Evolutionary conservation across 2,113 vertebrate genomes (phyloP).

Genomic region (Thinocorus orbignyianus): DNA sequence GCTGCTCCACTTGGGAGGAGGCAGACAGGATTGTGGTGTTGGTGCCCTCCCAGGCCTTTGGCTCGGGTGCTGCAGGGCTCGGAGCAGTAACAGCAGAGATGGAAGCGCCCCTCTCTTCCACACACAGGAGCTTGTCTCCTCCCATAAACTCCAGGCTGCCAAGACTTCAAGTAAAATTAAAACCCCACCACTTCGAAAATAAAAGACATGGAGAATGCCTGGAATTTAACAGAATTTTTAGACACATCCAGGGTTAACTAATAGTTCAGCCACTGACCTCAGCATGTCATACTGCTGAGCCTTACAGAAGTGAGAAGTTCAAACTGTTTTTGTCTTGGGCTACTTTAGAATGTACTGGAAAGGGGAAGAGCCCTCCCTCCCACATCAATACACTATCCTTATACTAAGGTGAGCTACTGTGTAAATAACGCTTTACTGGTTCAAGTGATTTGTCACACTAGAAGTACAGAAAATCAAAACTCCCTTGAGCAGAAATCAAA

Average conservation of each 20-base stretch:
- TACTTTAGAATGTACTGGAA: background rate
- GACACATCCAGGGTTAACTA: background rate
- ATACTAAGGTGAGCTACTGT: background rate
- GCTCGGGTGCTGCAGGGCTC: background rate
- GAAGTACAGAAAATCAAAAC: background rate
- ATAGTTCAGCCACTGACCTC: background rate
- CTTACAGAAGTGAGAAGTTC: background rate
- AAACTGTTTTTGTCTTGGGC: background rate
- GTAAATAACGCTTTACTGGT: background rate
- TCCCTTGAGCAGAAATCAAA: background rate
- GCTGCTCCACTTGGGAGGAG: too few relatives aligned
- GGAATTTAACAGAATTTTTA: background rate
- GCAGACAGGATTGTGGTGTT: background rate
- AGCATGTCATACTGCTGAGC: background rate
- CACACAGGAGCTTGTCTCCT: background rate
- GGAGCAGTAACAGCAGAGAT: background rate
- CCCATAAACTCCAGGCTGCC: background rate
- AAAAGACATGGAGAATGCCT: too few relatives aligned
- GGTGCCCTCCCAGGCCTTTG: background rate
- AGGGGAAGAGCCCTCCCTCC: background rate
- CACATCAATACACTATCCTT: background rate
- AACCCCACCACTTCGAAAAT: background rate
- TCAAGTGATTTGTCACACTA: background rate
- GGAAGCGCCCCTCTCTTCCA: background rate
- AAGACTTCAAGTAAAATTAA: background rate